Percentiles rank a stretch among this genome's conserved stretches.
phyloP scores from a whole-genome alignment of 2,888 invertebrate species.

The Anaspis maculata region DNA sequence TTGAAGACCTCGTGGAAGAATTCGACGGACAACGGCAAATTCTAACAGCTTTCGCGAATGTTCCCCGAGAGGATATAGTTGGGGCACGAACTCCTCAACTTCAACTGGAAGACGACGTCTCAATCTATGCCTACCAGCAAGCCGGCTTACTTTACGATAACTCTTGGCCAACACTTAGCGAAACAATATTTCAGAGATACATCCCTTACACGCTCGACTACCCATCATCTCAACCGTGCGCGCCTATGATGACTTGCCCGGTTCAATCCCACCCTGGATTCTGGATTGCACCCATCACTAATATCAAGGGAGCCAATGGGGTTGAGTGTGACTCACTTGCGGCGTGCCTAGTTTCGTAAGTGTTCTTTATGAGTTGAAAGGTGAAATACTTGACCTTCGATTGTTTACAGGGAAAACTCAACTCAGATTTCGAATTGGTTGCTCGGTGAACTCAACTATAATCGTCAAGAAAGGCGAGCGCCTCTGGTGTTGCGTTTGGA shows the following conservation, averaged over 20 bases:
- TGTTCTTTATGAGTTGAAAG: too few relatives aligned
- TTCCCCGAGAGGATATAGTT: conserved; percentile 29
- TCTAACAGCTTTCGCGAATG: conserved; percentile 34
- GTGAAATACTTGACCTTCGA: too few relatives aligned
- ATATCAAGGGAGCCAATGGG: conserved; percentile 45
- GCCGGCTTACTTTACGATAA: conserved; percentile 51
- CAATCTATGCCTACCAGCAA: conserved; percentile 49
- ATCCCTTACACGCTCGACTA: conserved; percentile 66
- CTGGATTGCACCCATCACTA: conserved; percentile 60
- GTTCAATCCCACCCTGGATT: conserved; percentile 48
- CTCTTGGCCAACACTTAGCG: conserved; percentile 49
- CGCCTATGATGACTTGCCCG: conserved; percentile 48
- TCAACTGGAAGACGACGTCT: conserved; percentile 49
- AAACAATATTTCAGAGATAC: conserved; percentile 46
- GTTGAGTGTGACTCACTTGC: conserved; percentile 53
- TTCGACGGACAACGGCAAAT: conserved; percentile 36
- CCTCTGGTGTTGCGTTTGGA: too few relatives aligned
- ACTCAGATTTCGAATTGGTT: too few relatives aligned
- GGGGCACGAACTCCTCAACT: conserved; percentile 49
- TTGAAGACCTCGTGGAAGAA: conserved; percentile 30
- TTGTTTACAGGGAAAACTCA: too few relatives aligned
- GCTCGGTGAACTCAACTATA: too few relatives aligned
- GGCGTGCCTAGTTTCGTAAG: too few relatives aligned
- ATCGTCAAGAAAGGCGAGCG: too few relatives aligned
- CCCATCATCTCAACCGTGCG: conserved; percentile 48